Conservation (phyloP, 1,140 invertebrate genomes). For the Zaprionus kolodkinae region DNA sequence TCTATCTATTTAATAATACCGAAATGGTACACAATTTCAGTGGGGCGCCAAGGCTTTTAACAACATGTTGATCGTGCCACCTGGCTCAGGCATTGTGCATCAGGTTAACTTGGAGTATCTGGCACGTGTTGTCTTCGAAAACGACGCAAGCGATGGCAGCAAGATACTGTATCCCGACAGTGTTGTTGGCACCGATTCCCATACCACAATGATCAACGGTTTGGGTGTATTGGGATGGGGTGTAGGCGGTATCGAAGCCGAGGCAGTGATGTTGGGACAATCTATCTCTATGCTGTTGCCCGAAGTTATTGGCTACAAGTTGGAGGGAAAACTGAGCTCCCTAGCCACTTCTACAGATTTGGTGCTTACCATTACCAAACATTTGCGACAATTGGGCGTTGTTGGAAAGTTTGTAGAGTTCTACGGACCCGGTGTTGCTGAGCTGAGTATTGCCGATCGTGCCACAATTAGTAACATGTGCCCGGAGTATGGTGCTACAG, state of each 20-base stretch:
- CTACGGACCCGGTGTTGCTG: conserved; percentile 95
- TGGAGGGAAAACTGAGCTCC: conserved; percentile 91
- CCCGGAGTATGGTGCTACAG: conserved; percentile 98
- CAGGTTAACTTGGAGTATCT: conserved; percentile 99
- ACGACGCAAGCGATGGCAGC: conserved; percentile 83
- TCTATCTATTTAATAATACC: background rate
- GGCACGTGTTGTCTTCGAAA: conserved; percentile 96
- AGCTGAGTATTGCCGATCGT: conserved; percentile 96
- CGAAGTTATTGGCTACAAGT: conserved; percentile 97
- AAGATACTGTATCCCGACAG: conserved; percentile 94
- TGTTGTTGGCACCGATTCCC: conserved; percentile 99
- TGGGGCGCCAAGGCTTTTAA: conserved; percentile 98
- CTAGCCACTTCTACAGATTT: conserved; percentile 98
- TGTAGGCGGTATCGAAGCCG: conserved; percentile 90
- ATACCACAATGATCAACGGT: conserved; percentile 99
- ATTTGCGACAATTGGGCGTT: conserved; percentile 96
- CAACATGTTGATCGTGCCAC: conserved; percentile 99
- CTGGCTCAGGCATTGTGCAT: conserved; percentile 98
- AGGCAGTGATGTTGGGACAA: conserved; percentile 97
- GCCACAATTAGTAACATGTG: conserved; percentile 99
- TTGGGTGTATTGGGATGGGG: conserved; percentile 92
- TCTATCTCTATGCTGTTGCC: conserved; percentile 98
- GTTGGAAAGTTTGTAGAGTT: conserved; percentile 99
- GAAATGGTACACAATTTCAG: conserved; percentile 84
- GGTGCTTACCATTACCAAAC: conserved; percentile 98